These are phyloP conservation scores for Falco punctatus DNA, from an alignment of 2,113 vertebrate genomes.

Conservation along the genomic window DNA sequence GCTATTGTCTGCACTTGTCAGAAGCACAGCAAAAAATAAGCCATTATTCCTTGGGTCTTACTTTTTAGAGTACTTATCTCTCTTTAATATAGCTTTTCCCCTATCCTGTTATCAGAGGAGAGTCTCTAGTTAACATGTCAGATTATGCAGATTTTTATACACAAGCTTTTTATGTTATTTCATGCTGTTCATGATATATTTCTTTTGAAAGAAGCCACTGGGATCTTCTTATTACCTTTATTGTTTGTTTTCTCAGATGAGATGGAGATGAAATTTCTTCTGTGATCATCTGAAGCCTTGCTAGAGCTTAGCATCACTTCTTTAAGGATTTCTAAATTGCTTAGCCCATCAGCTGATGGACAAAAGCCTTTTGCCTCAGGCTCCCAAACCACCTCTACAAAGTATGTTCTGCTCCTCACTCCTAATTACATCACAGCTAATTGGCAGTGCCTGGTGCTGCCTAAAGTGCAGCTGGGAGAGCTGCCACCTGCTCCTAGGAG, in stretches of 20 bases:
- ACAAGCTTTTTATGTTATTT: background rate
- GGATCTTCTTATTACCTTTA: background rate
- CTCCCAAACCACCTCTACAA: background rate
- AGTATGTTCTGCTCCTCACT: background rate
- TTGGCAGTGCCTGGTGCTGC: background rate
- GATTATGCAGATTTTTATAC: background rate
- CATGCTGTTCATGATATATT: background rate
- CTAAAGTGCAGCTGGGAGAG: background rate
- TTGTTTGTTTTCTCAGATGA: background rate
- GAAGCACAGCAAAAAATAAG: background rate
- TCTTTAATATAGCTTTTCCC: background rate
- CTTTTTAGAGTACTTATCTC: background rate
- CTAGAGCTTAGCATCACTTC: background rate
- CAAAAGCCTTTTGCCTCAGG: background rate
- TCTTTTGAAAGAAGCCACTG: background rate
- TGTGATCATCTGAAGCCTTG: background rate
- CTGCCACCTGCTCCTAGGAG: background rate
- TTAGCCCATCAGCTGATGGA: background rate
- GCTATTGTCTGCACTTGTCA: background rate
- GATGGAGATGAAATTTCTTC: background rate
- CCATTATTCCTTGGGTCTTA: background rate
- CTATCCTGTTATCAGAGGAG: background rate
- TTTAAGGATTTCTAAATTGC: slow-evolving; percentile 6
- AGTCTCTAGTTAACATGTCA: background rate
- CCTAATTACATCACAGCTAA: background rate